Conservation (phyloP, 2,888 invertebrate species). For the Eretmocerus hayati region DNA sequence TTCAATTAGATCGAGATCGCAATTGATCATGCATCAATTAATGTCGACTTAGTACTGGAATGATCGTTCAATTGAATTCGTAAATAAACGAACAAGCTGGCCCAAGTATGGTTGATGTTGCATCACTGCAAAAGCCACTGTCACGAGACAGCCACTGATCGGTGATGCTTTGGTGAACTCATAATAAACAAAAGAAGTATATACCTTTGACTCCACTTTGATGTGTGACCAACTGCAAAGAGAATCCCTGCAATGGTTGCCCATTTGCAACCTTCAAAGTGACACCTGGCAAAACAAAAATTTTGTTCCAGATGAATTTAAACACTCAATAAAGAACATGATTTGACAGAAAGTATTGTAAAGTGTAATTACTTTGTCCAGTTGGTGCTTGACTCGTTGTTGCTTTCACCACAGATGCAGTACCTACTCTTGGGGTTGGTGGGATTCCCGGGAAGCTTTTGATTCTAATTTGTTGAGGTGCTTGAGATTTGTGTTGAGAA, state of each 20-base stretch:
- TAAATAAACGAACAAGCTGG: slow-evolving; percentile 44
- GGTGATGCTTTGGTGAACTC: slow-evolving; percentile 37
- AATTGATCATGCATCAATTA: background rate
- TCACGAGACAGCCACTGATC: slow-evolving; percentile 21
- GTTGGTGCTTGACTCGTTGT: slow-evolving; percentile 35
- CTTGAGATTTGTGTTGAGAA: slow-evolving; percentile 14
- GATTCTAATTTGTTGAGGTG: slow-evolving; percentile 34
- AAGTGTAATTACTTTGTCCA: slow-evolving; percentile 34
- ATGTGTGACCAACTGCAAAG: slow-evolving; percentile 53
- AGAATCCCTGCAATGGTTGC: slow-evolving; percentile 47
- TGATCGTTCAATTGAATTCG: slow-evolving; percentile 27
- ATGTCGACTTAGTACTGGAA: slow-evolving; percentile 37
- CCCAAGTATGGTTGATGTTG: slow-evolving; percentile 33
- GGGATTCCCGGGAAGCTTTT: slow-evolving; percentile 40
- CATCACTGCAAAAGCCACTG: slow-evolving; percentile 18
- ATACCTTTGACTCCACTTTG: slow-evolving; percentile 52
- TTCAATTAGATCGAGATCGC: background rate
- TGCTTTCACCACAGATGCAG: slow-evolving; percentile 44
- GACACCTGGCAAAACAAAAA: slow-evolving; percentile 31
- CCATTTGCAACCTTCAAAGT: slow-evolving; percentile 44
- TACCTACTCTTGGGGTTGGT: slow-evolving; percentile 42
- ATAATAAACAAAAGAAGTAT: slow-evolving; percentile 5
- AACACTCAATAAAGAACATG: background rate
- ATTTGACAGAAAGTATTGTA: background rate
- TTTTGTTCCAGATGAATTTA: background rate